phyloP scores from a whole-genome alignment of 2,113 vertebrate genomes.

The Puntigrus tetrazona region DNA sequence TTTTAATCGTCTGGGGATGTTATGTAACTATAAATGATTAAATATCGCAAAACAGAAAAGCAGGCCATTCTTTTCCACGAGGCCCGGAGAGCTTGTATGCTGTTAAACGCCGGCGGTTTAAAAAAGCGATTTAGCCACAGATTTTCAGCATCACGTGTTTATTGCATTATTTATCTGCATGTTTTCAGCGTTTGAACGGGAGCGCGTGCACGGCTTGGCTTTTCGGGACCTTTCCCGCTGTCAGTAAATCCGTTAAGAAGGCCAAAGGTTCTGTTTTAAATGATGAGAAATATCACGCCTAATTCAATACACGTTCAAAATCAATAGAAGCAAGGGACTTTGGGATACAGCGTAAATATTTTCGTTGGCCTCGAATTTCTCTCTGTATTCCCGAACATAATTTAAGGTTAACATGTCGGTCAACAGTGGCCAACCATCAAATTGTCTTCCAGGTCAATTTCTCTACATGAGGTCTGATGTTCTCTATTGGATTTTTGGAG shows the following conservation, averaged over 20 bases:
- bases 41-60: background rate
- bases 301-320: conserved; percentile 60
- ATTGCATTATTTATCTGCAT: background rate
- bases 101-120: background rate
- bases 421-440: conserved; percentile 51
- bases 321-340: conserved; percentile 56
- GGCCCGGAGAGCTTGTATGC: background rate
- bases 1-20: background rate
- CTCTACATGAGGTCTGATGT: conserved; percentile 60
- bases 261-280: conserved; percentile 23
- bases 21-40: too few relatives aligned
- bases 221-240: background rate
- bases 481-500: conserved; percentile 65
- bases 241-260: background rate
- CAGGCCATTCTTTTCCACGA: conserved; percentile 8
- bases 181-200: background rate
- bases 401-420: conserved; percentile 64
- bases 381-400: conserved; percentile 58
- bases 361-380: conserved; percentile 55
- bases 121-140: background rate
- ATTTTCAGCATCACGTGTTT: background rate
- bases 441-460: conserved; percentile 59
- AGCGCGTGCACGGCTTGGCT: background rate
- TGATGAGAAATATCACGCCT: conserved; percentile 56
- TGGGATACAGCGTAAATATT: conserved; percentile 39